Percentiles rank a stretch among this genome's conserved stretches.
Evolutionary conservation across 2,888 invertebrate species (phyloP).

Genomic region (Caenorhabditis angaria): DNA sequence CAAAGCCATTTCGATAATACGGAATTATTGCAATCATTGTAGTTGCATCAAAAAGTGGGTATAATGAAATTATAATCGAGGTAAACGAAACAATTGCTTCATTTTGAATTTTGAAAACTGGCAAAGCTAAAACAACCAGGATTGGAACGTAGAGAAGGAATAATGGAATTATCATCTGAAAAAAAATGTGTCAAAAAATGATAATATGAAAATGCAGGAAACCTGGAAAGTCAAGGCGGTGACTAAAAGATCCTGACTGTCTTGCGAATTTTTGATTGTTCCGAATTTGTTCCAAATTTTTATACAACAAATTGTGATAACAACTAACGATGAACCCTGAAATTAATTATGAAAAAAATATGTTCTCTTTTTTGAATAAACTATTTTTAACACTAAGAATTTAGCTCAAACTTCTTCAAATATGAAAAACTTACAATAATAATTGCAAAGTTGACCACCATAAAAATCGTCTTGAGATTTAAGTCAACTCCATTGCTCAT

Average conservation of each 20-base stretch:
- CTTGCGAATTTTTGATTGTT: neutral
- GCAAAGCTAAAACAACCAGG: conserved; percentile 18
- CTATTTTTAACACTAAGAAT: too few relatives aligned
- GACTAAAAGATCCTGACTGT: conserved; percentile 18
- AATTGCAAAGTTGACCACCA: conserved; percentile 38
- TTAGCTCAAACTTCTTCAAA: too few relatives aligned
- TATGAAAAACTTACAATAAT: conserved; percentile 16
- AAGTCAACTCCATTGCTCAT: neutral
- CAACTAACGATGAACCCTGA: neutral
- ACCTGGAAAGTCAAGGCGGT: conserved; percentile 19
- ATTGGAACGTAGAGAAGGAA: conserved; percentile 29
- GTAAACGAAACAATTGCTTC: conserved; percentile 18
- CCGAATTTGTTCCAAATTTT: neutral
- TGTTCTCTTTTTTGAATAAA: too few relatives aligned
- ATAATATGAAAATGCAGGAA: conserved; percentile 14
- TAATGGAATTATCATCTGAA: conserved; percentile 30
- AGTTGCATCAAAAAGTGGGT: conserved; percentile 29
- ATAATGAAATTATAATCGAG: conserved; percentile 25
- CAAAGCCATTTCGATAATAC: conserved; percentile 27
- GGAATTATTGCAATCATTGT: conserved; percentile 30
- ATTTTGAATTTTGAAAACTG: conserved; percentile 25
- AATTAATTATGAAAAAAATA: too few relatives aligned
- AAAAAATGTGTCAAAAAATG: neutral
- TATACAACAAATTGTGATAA: neutral
- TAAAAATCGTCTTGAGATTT: neutral